Evolutionary conservation across 2,113 vertebrate species (phyloP).

Genomic region (Monopterus albus): DNA sequence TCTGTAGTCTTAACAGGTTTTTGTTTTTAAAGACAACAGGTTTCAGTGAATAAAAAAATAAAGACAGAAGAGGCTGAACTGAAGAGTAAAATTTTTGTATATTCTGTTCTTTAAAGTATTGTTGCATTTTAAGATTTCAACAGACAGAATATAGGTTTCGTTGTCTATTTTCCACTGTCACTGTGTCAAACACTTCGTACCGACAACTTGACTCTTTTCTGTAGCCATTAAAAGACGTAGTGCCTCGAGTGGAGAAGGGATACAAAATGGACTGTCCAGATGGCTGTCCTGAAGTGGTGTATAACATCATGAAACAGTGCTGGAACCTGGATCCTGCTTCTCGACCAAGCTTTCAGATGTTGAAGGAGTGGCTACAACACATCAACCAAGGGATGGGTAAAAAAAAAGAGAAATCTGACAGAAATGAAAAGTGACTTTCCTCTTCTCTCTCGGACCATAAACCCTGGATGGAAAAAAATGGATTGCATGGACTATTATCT

Average conservation of each 20-base stretch:
- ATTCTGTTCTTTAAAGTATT: no score
- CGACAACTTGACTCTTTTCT: conserved; percentile 6
- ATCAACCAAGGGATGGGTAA: conserved; percentile 82
- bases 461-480: background rate
- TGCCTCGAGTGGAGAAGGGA: conserved; percentile 94
- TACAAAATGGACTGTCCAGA: conserved; percentile 97
- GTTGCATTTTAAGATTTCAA: no score
- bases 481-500: conserved; percentile 24
- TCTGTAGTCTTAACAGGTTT: no score
- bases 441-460: conserved; percentile 21
- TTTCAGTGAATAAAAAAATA: background rate
- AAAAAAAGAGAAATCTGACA: conserved; percentile 49
- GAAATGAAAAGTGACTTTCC: conserved; percentile 6
- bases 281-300: conserved; percentile 89
- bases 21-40: background rate
- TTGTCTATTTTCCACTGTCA: background rate
- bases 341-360: conserved; percentile 90
- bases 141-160: no score
- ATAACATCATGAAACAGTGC: conserved; percentile 96
- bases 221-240: conserved; percentile 95
- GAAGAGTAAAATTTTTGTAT: no score
- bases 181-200: background rate
- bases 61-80: no score
- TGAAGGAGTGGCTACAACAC: conserved; percentile 91
- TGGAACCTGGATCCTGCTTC: conserved; percentile 90